Evolutionary conservation across 2,797 vertebrate species (phyloP).

Genomic region (Botia almorhae): DNA sequence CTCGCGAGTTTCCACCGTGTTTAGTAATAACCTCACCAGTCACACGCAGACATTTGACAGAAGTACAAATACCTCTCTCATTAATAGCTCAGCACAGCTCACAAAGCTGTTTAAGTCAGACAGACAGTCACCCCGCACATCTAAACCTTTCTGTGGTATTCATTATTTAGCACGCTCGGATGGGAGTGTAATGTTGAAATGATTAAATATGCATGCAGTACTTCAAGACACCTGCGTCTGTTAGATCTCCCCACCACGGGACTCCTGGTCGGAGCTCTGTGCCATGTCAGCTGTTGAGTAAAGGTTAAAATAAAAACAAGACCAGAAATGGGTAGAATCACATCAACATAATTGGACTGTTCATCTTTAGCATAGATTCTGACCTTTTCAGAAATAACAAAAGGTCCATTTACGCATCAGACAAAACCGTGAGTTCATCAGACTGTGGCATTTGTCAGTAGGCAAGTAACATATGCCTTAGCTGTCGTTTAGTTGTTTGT

Average conservation of each 20-base stretch:
- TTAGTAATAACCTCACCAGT: constrained; percentile 23
- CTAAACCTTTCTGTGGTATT: constrained; percentile 37
- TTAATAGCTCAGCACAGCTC: constrained; percentile 34
- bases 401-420: constrained; percentile 39
- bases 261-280: constrained; percentile 49
- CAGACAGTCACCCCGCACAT: constrained; percentile 30
- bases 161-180: constrained; percentile 58
- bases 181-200: constrained; percentile 52
- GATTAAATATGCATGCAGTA: constrained; percentile 60
- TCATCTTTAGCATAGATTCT: constrained; percentile 28
- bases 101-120: constrained; percentile 25
- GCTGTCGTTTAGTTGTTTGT: constrained; percentile 38
- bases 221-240: constrained; percentile 56
- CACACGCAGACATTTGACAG: constrained; percentile 19
- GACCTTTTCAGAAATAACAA: constrained; percentile 54
- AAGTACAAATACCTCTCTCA: constrained; percentile 27
- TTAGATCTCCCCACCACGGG: constrained; percentile 26
- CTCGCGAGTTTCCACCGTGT: neutral
- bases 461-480: constrained; percentile 13
- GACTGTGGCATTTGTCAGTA: constrained; percentile 54
- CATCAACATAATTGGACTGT: constrained; percentile 43
- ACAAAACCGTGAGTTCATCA: constrained; percentile 50
- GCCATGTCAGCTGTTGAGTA: constrained; percentile 53
- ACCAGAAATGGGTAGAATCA: constrained; percentile 41
- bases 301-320: constrained; percentile 58